Evolutionary conservation across 35 echinoderm and acorn worm genomes (phyloP), one percentile per base, ranked within the genome.

Genomic region (Patiria miniata): DNA sequence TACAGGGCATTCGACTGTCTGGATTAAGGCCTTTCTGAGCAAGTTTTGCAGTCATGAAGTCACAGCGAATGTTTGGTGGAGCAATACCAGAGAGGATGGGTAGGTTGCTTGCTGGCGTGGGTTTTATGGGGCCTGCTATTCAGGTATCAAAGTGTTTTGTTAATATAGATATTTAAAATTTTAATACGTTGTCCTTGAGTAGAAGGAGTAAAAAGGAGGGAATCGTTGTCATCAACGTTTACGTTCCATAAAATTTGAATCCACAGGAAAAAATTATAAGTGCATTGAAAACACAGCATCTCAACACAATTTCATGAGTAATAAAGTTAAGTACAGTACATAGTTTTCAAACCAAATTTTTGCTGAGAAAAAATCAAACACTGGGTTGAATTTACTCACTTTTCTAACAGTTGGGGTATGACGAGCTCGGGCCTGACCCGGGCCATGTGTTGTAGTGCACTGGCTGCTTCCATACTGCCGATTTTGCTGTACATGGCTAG

Each of bases 401-500:
- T 99, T 85, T 99, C 96, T 34, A 99, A 77, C 3, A 99, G 78
- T 18, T 85, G 78, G 23, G 96, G 92, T 50, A 99, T 78, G 21
- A 99, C 79, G 16, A 99, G 86, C 58, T 99, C 96, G 18, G 95
- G 96, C 90, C 96, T 89, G 36, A 99, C 30, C 12, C 87, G 39
- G 1, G 96, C 89, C 87, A 99, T 73, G 38, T 92, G 78, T 37
- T 94, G 93, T 34, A 99, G 83, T 1, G 93, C 93, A 47, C 77
- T 61, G 19, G 96, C 92, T 79, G 96, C 96, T 86, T 99, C 96
- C 50, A 91, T n/a, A 79, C 90, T 90, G 8, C 96, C 96, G 52
- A 94, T 92, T 77, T 99, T 99, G 85, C 96, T 94, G 89, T 92
- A 99, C 53, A 99, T 95, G 23, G 96, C 89, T 8, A 94, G 85